Evolutionary conservation across 2,888 invertebrate species (phyloP), one percentile per base, ranked within the genome.

Genomic region (Acronicta alni): DNA sequence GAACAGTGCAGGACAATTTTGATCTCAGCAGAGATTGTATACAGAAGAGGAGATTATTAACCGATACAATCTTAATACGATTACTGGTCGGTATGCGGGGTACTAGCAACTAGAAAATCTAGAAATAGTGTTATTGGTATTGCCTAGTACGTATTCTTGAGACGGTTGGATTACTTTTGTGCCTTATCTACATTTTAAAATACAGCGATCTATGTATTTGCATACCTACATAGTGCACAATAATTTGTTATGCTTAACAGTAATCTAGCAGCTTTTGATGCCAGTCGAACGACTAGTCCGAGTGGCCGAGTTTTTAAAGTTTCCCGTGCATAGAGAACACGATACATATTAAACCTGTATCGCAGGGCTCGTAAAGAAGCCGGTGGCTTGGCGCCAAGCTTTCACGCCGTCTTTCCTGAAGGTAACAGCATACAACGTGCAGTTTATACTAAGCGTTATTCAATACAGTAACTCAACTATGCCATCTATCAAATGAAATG

Each of bases 321-420:
- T 59, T 63, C 64, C 45, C 67, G 47, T 65, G 44, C 54, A 70
- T 67, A 63, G 67, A 39, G 66, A 74, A 56, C 59, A 57, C 54
- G 52, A 48, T 56, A 61, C 55, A 63, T 81, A 73, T 70, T 77
- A 71, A 63, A 75, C 72, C 80, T 73, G 72, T 79, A 77, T 75
- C 58, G 51, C 72, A 60, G 57, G 72, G 72, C 71, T 79, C 76
- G 75, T 83, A 82, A 83, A 80, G 70, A 72, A 77, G 67, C 62
- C 61, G 72, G 79, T 87, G 84, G 87, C 81, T 48, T 30, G 49
- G 53, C 72, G 87, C 86, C 87, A 87, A 81, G 74, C 75, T 69
- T 72, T 75, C 73, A 75, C 77, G 57, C 68, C 66, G 71, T 66
- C 70, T 64, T 63, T 67, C 72, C 59, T 57, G 61, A 72, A 66